Percentiles rank a stretch among this genome's conserved stretches.
Evolutionary conservation across 2,797 vertebrate genomes (phyloP).

Genomic region (Heteromormyrus szaboi): DNA sequence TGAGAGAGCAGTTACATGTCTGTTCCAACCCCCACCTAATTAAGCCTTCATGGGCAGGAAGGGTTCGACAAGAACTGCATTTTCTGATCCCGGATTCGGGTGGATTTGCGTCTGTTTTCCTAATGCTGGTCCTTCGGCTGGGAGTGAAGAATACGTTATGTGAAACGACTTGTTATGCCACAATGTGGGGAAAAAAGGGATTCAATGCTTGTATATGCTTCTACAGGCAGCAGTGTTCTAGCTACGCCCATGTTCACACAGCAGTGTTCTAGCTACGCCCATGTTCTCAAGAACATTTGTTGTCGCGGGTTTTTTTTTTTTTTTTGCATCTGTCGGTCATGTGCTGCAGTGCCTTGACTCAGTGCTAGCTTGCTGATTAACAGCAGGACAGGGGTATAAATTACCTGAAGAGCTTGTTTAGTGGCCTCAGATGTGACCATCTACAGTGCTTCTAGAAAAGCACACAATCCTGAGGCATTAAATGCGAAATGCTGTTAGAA

Average conservation of each 20-base stretch:
- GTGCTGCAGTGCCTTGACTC: neutral
- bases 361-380: neutral
- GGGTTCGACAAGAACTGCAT: neutral
- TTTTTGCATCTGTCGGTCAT: neutral
- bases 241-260: neutral
- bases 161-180: neutral
- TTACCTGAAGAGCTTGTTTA: neutral
- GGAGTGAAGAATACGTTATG: no score
- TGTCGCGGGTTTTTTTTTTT: neutral
- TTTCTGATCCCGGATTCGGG: neutral
- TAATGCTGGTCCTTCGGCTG: neutral
- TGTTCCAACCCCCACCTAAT: neutral
- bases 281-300: neutral
- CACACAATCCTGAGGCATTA: neutral
- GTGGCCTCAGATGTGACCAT: neutral
- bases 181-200: neutral
- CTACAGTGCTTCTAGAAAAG: neutral
- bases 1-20: neutral
- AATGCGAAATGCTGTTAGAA: neutral
- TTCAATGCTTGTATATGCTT: neutral
- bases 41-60: neutral
- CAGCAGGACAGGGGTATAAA: neutral
- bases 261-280: no score
- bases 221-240: neutral
- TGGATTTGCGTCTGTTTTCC: neutral